phyloP scores from a whole-genome alignment of 2,888 invertebrate species.

The Melanostoma mellinum region DNA sequence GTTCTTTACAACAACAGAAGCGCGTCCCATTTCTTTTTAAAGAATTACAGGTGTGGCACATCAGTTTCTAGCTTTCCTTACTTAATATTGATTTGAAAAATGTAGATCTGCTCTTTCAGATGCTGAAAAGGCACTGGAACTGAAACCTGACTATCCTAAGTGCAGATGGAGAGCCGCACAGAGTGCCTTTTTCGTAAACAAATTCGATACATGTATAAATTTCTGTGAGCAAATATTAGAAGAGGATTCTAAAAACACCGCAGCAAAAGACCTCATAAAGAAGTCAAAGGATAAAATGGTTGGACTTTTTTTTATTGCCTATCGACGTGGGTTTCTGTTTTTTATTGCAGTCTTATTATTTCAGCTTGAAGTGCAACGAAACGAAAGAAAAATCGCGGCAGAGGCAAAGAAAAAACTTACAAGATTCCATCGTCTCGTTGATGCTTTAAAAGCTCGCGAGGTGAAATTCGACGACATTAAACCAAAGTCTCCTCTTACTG shows the following conservation, averaged over 20 bases:
- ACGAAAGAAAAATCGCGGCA: conserved; percentile 80
- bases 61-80: not conserved
- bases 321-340: not conserved
- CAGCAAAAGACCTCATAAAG: conserved; percentile 83
- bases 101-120: conserved; percentile 88
- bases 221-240: conserved; percentile 88
- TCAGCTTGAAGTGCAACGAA: conserved; percentile 77
- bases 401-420: conserved; percentile 82
- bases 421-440: conserved; percentile 82
- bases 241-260: conserved; percentile 84
- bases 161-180: conserved; percentile 89
- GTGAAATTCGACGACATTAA: conserved; percentile 84
- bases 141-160: conserved; percentile 90
- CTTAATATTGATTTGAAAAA: too few relatives aligned
- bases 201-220: conserved; percentile 88
- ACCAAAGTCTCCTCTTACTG: conserved; percentile 80
- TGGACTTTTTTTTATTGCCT: conserved; percentile 43
- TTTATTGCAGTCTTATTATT: conserved; percentile 2
- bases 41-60: conserved; percentile 86
- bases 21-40: conserved; percentile 92
- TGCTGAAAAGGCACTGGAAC: conserved; percentile 89
- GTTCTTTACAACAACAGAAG: conserved; percentile 95
- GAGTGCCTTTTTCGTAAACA: conserved; percentile 86
- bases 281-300: conserved; percentile 82
- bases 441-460: conserved; percentile 82